Percentiles rank a stretch among this genome's conserved stretches.
Evolutionary conservation across 1,140 invertebrate species (phyloP).

Genomic region (Idris sp.): DNA sequence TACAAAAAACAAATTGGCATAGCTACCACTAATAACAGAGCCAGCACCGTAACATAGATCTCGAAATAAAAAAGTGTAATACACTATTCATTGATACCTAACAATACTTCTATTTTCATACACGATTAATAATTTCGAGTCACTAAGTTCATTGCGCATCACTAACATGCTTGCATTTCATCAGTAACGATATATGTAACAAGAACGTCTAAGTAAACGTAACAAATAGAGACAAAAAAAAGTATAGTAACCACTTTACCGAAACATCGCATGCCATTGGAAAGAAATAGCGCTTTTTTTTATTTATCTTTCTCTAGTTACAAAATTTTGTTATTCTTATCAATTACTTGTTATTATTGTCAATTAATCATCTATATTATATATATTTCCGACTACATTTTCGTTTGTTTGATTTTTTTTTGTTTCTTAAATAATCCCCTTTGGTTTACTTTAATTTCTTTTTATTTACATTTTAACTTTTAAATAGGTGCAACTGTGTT

Average conservation of each 20-base stretch:
- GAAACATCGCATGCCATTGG: slow-evolving; percentile 56
- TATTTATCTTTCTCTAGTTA: no score
- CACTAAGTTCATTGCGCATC: slow-evolving; percentile 63
- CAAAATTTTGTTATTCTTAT: slow-evolving; percentile 2
- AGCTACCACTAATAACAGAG: slow-evolving; percentile 58
- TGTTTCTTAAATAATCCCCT: no score
- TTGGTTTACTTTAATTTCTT: no score
- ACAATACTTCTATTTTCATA: slow-evolving; percentile 58
- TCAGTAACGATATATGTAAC: slow-evolving; percentile 54
- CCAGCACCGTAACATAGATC: slow-evolving; percentile 63
- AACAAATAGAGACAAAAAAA: slow-evolving; percentile 52
- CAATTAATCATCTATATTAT: no score
- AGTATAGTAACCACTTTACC: slow-evolving; percentile 39
- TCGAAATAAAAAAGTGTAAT: slow-evolving; percentile 46
- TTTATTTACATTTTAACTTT: not conserved
- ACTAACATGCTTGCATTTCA: slow-evolving; percentile 66
- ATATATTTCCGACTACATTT: no score
- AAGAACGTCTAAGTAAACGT: slow-evolving; percentile 51
- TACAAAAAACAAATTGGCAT: slow-evolving; percentile 31
- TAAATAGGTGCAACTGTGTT: no score
- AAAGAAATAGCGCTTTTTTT: slow-evolving; percentile 21
- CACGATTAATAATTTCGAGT: slow-evolving; percentile 42
- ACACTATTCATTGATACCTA: slow-evolving; percentile 58
- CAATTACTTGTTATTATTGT: no score
- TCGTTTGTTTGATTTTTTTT: no score